Conservation (phyloP, 2,797 vertebrate genomes). For the Pangasius djambal region DNA sequence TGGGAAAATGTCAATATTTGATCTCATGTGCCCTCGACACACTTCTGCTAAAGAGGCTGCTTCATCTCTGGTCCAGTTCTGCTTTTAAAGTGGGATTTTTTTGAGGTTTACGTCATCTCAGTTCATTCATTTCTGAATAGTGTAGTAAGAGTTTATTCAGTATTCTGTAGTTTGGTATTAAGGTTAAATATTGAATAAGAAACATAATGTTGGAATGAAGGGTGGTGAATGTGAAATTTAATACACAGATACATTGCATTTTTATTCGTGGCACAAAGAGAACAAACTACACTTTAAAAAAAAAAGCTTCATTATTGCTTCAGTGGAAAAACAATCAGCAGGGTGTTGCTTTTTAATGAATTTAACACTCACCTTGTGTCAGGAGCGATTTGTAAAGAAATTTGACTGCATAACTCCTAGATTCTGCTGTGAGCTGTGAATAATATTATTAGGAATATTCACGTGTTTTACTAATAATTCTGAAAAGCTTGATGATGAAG, state of each 20-base stretch:
- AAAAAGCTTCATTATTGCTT: not conserved
- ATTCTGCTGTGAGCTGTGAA: not conserved
- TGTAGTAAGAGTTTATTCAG: not conserved
- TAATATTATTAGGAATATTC: not conserved
- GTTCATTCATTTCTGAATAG: not conserved
- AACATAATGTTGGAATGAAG: not conserved
- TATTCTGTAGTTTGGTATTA: not conserved
- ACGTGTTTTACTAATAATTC: not conserved
- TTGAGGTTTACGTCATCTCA: not conserved
- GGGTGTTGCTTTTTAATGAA: not conserved
- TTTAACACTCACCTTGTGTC: not conserved
- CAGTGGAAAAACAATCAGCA: not conserved
- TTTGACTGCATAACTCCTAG: not conserved
- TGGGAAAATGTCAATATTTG: conserved; percentile 35
- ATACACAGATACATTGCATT: not conserved
- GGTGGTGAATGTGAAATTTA: not conserved
- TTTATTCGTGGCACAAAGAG: not conserved
- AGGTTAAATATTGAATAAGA: not conserved
- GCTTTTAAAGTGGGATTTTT: not conserved
- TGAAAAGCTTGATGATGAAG: not conserved
- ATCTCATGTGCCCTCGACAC: not conserved
- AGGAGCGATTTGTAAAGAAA: not conserved
- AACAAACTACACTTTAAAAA: not conserved
- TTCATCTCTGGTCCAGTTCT: not conserved
- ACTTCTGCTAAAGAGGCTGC: conserved; percentile 22